These are phyloP conservation scores for Drosophila takahashii DNA, from an alignment of 1,140 invertebrate species.

Conservation along the genomic window DNA sequence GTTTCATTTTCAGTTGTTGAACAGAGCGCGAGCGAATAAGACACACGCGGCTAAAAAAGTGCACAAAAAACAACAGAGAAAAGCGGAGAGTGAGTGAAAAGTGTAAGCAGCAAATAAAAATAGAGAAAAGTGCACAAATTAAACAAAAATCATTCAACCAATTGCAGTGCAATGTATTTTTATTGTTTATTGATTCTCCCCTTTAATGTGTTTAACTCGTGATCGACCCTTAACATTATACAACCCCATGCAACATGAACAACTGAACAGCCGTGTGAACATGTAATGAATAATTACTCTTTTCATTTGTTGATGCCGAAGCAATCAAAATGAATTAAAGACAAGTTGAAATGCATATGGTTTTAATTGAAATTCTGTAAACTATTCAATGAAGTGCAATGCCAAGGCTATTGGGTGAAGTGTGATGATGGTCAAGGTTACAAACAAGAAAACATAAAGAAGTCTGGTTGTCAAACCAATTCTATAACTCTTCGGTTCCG, in stretches of 20 bases:
- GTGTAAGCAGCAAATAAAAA: conserved; percentile 26
- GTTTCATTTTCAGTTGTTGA: conserved; percentile 63
- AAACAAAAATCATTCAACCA: conserved; percentile 30
- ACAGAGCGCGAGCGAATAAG: conserved; percentile 61
- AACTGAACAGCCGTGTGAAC: conserved; percentile 10
- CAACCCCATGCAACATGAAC: conserved; percentile 17
- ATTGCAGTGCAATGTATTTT: conserved; percentile 15
- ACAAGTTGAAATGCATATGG: conserved; percentile 33
- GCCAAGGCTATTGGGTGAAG: conserved; percentile 12
- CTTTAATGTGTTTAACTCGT: conserved; percentile 19
- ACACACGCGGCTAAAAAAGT: conserved; percentile 54
- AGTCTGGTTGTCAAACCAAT: neutral
- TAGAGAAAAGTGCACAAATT: conserved; percentile 35
- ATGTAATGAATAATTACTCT: conserved; percentile 21
- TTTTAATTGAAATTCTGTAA: conserved; percentile 34
- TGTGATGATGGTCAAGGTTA: neutral
- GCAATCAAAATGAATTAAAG: conserved; percentile 51
- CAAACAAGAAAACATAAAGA: neutral
- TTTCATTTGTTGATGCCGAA: conserved; percentile 3
- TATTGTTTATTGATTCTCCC: conserved; percentile 2
- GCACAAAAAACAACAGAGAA: neutral
- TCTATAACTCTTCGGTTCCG: neutral
- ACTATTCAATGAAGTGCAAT: conserved; percentile 25
- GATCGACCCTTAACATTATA: conserved; percentile 35
- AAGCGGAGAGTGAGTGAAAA: conserved; percentile 17